Percentiles rank a stretch among this genome's conserved stretches.
Conservation (phyloP, 2,113 vertebrate species). For the Psammodynastes pulverulentus region DNA sequence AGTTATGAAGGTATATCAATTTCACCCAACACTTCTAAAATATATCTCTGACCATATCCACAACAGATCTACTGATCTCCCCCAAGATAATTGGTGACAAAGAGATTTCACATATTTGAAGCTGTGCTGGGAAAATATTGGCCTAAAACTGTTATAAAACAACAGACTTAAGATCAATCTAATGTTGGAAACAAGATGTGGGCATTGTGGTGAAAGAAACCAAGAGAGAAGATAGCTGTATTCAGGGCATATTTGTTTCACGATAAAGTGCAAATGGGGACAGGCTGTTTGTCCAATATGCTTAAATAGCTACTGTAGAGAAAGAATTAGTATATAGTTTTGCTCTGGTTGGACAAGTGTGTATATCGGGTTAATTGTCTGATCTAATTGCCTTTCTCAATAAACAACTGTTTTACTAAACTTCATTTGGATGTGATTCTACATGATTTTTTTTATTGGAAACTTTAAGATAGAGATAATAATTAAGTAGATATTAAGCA, state of each 20-base stretch:
- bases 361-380: not conserved
- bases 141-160: not conserved
- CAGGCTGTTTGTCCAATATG: not conserved
- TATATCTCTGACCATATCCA: not conserved
- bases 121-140: not conserved
- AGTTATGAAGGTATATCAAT: not conserved
- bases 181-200: not conserved
- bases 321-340: not conserved
- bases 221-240: not conserved
- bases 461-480: slow-evolving; percentile 37
- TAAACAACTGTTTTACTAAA: not conserved
- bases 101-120: not conserved
- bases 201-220: not conserved
- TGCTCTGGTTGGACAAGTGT: not conserved
- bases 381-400: not conserved
- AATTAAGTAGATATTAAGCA: slow-evolving; percentile 47
- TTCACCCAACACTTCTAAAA: not conserved
- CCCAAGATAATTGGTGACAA: not conserved
- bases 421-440: not conserved
- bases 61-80: not conserved
- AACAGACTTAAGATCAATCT: not conserved
- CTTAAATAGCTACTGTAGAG: not conserved
- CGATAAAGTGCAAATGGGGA: not conserved
- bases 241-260: not conserved
- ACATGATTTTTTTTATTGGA: slow-evolving; percentile 14